phyloP scores from a whole-genome alignment of 2,113 vertebrate species.

The Trogon melanurus region DNA sequence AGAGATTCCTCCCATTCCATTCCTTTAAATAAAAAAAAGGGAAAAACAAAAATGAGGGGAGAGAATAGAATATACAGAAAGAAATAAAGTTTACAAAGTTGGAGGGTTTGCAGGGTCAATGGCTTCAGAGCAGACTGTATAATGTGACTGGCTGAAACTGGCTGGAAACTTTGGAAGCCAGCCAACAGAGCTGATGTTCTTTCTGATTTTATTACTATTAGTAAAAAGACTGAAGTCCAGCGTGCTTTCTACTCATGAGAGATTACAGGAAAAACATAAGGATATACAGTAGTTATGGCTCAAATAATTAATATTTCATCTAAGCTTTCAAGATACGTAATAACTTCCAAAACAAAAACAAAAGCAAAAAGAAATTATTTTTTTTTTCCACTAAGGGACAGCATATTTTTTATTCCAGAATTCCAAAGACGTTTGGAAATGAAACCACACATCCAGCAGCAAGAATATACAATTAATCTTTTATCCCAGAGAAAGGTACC shows the following conservation, averaged over 20 bases:
- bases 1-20: accelerated
- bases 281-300: not conserved
- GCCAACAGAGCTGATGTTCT: not conserved
- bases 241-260: not conserved
- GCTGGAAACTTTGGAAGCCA: not conserved
- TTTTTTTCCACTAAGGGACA: not conserved
- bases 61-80: not conserved
- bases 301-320: not conserved
- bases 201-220: not conserved
- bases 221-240: not conserved
- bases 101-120: not conserved
- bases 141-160: not conserved
- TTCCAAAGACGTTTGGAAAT: not conserved
- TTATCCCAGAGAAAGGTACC: not conserved
- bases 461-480: not conserved
- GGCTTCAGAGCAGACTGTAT: not conserved
- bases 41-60: not conserved
- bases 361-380: not conserved
- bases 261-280: not conserved
- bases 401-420: not conserved
- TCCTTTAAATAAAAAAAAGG: not conserved
- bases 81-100: not conserved
- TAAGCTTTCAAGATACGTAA: not conserved
- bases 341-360: not conserved
- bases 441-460: not conserved